Evolutionary conservation across 2,113 vertebrate species (phyloP), one percentile per base, ranked within the genome.

Genomic region (Dascyllus trimaculatus): DNA sequence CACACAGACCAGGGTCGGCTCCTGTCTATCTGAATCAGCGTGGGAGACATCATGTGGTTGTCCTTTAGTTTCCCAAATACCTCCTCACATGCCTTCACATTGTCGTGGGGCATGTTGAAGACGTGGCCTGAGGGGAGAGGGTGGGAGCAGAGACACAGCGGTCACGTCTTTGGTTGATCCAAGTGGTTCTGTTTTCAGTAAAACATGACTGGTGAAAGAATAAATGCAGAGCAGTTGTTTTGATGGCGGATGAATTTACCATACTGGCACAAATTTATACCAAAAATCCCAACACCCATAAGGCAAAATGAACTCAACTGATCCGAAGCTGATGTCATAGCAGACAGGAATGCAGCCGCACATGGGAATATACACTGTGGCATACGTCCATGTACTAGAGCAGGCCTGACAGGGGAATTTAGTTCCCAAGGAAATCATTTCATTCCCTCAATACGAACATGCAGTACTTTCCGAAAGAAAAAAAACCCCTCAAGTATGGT

Each of bases 21-120:
- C 2, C 97, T 96, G 92, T 99, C 96, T 0, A 99, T 97, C 93
- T 98, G 97, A 90, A 99, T 98, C 79, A 99, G 95, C 0, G 98
- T 99, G 5, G 98, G 98, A 25, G 98, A 99, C 98, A 99, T 99
- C 97, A 99, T 99, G 91, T 99, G 97, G 88, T 99, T 97, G 93
- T 97, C 97, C 85, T 93, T 96, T 74, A 98, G 94, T 80, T 94
- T 96, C 32, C 98, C 98, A 1, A 99, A 99, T 54, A 96, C 95
- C 88, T 98, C 97, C 90, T 99, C 97, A 0, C 98, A 99, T 49
- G 96, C 97, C 64, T 98, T 99, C 85, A 99, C 97, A 0, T 98
- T 99, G 94, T 99, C 98, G 0, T 99, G 98, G 59, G 98, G 98
- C 97, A 99, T 99, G 90, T 99, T 99, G 93, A 99, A 99, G 73